Evolutionary conservation across 2,888 invertebrate species (phyloP).

Genomic region (Bhutanitis thaidina): DNA sequence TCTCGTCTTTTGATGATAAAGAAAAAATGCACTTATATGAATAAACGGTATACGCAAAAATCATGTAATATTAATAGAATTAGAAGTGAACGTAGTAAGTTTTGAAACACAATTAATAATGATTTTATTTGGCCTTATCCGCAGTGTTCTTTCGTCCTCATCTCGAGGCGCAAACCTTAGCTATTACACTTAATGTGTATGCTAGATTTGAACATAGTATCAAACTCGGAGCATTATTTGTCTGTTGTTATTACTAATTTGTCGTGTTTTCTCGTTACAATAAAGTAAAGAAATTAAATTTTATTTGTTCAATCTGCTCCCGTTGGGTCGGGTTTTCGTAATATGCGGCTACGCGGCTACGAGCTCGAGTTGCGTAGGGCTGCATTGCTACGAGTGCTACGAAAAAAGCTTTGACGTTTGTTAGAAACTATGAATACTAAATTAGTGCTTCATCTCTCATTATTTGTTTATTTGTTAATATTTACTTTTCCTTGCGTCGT

Average conservation of each 20-base stretch:
- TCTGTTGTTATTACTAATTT: constrained; percentile 74
- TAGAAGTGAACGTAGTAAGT: too few relatives aligned
- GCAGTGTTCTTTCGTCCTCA: constrained; percentile 28
- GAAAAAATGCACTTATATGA: too few relatives aligned
- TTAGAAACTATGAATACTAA: too few relatives aligned
- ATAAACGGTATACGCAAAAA: too few relatives aligned
- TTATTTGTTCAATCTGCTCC: constrained; percentile 46
- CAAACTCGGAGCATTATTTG: constrained; percentile 74
- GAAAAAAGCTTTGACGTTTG: neutral
- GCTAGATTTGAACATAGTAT: constrained; percentile 79
- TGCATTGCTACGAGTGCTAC: constrained; percentile 23
- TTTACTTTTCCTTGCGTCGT: too few relatives aligned
- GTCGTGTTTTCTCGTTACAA: constrained; percentile 68
- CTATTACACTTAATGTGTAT: constrained; percentile 75
- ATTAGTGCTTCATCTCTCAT: too few relatives aligned
- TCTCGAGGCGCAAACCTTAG: constrained; percentile 53
- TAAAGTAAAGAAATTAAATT: constrained; percentile 56
- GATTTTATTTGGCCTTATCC: constrained; percentile 32
- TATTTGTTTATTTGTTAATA: too few relatives aligned
- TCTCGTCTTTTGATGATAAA: too few relatives aligned
- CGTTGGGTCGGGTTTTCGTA: constrained; percentile 34
- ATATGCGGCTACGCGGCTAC: constrained; percentile 42
- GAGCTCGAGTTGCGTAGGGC: constrained; percentile 19
- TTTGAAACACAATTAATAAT: too few relatives aligned
- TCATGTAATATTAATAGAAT: too few relatives aligned